Conservation (phyloP, 2,797 vertebrate species). For the Melanogrammus aeglefinus region DNA sequence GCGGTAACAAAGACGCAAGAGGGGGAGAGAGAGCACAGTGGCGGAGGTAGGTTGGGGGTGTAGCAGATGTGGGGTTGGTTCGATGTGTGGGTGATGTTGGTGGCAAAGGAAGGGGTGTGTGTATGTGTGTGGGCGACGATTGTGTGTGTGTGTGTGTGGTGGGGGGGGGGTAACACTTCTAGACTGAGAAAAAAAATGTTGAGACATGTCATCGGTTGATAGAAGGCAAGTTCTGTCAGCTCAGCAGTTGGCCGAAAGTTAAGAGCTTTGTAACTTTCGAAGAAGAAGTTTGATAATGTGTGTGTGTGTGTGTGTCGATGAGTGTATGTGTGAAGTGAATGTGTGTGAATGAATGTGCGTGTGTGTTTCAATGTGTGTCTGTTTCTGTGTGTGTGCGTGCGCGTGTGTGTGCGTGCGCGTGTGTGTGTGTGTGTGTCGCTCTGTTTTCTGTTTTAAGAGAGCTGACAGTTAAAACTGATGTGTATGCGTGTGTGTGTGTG, state of each 20-base stretch:
- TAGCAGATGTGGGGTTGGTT: too few relatives aligned
- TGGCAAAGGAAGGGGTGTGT: not conserved
- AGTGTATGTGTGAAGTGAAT: not conserved
- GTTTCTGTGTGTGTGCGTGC: not conserved
- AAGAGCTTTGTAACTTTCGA: constrained; percentile 29
- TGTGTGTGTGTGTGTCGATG: not conserved
- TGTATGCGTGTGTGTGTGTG: constrained; percentile 6
- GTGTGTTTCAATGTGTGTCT: not conserved
- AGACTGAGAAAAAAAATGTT: constrained; percentile 7
- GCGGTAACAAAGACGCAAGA: constrained; percentile 24
- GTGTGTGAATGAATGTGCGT: not conserved
- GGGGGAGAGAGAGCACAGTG: constrained; percentile 3
- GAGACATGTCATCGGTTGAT: constrained; percentile 18
- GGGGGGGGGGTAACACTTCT: not conserved
- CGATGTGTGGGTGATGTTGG: not conserved
- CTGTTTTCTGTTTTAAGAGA: constrained; percentile 30
- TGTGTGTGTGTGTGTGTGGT: not conserved
- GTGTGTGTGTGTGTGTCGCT: constrained; percentile 9
- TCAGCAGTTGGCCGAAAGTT: constrained; percentile 48
- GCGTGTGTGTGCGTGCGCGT: too few relatives aligned
- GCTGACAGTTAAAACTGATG: constrained; percentile 26
- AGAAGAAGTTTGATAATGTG: constrained; percentile 22
- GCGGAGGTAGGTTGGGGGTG: not conserved
- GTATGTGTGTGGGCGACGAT: not conserved
- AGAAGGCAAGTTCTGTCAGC: constrained; percentile 46